Conservation (phyloP, 2,797 vertebrate species). For the Sebastes aleutianus region DNA sequence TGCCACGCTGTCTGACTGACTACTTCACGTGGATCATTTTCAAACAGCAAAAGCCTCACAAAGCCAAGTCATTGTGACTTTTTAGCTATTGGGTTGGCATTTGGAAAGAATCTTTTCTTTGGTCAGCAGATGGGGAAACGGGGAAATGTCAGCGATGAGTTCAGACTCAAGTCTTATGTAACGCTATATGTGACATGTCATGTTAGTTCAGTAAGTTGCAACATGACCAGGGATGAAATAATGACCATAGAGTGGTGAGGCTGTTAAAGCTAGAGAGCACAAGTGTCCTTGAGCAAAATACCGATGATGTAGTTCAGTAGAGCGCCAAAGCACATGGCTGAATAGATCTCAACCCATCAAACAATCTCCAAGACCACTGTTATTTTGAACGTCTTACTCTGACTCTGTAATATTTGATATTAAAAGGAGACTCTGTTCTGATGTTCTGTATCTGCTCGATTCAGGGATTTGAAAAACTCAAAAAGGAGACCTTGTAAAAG, state of each 20-base stretch:
- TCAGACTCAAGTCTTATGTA: slow-evolving; percentile 25
- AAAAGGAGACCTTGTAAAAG: not conserved
- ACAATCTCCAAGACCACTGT: not conserved
- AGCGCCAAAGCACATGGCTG: not conserved
- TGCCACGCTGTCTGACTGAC: slow-evolving; percentile 6
- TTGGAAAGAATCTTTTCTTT: slow-evolving; percentile 36
- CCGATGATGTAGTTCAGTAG: not conserved
- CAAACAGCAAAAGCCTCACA: slow-evolving; percentile 26
- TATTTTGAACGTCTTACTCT: not conserved
- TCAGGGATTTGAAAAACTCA: not conserved
- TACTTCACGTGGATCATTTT: slow-evolving; percentile 30
- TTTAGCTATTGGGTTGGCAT: slow-evolving; percentile 35
- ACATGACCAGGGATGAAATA: slow-evolving; percentile 15
- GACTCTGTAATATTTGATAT: not conserved
- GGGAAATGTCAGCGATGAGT: slow-evolving; percentile 44
- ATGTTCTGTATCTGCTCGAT: not conserved
- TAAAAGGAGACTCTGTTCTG: not conserved
- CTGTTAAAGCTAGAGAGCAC: not conserved
- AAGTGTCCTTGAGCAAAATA: slow-evolving; percentile 11
- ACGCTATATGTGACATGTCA: slow-evolving; percentile 19
- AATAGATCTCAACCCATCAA: not conserved
- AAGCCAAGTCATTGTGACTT: slow-evolving; percentile 34
- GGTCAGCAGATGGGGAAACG: slow-evolving; percentile 13
- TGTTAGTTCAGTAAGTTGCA: slow-evolving; percentile 4
- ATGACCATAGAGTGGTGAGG: slow-evolving; percentile 28